Conservation (phyloP, 1,140 invertebrate genomes). For the Latrodectus geometricus region DNA sequence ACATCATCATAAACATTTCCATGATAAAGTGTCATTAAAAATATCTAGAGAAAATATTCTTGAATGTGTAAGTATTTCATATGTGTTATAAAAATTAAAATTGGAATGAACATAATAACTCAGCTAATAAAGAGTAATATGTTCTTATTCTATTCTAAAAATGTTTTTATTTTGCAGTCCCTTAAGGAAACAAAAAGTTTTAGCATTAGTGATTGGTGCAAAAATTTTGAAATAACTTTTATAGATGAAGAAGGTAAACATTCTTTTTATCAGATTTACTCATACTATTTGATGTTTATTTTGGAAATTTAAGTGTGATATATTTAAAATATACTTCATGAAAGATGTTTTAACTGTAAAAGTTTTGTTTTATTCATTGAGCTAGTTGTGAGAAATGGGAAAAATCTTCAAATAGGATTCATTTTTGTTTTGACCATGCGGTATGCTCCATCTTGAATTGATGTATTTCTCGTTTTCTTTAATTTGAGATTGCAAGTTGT, state of each 20-base stretch:
- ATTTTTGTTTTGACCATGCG: too few relatives aligned
- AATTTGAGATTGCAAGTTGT: too few relatives aligned
- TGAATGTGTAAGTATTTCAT: conserved; percentile 75
- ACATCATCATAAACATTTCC: conserved; percentile 84
- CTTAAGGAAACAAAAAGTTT: conserved; percentile 84
- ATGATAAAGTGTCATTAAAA: conserved; percentile 84
- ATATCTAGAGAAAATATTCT: conserved; percentile 84
- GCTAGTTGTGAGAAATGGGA: too few relatives aligned
- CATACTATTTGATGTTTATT: too few relatives aligned
- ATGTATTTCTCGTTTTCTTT: too few relatives aligned
- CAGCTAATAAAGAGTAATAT: neutral
- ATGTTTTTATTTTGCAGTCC: conserved; percentile 66
- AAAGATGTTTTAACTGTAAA: too few relatives aligned
- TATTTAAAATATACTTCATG: too few relatives aligned
- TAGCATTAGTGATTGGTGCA: conserved; percentile 88
- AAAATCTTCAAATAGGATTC: too few relatives aligned
- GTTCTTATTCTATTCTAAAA: neutral
- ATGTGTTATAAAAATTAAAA: neutral
- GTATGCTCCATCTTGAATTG: too few relatives aligned
- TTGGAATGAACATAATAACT: too few relatives aligned
- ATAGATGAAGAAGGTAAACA: conserved; percentile 87
- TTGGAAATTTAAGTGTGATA: too few relatives aligned
- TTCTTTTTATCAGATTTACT: neutral
- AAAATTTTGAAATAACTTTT: conserved; percentile 92
- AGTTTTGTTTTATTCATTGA: too few relatives aligned